Evolutionary conservation across 2,797 vertebrate species (phyloP).

Genomic region (Mormyrus hasselquistii): DNA sequence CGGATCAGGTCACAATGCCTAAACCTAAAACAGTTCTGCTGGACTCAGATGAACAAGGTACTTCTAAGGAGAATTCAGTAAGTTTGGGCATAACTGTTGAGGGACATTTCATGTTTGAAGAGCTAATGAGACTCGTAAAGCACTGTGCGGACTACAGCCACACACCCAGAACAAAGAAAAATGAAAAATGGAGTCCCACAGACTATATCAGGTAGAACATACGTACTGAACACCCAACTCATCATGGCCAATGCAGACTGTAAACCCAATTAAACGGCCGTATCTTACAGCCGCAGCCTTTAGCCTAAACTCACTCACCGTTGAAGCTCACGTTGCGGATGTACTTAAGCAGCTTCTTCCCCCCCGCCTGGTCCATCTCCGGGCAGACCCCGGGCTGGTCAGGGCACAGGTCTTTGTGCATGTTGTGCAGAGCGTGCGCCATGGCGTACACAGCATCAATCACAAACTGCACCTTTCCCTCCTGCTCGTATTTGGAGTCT

Average conservation of each 20-base stretch:
- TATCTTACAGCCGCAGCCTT: background rate
- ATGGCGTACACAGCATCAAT: conserved; percentile 93
- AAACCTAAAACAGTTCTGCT: background rate
- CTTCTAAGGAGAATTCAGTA: background rate
- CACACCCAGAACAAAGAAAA: background rate
- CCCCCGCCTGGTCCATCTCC: conserved; percentile 84
- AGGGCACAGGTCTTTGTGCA: conserved; percentile 88
- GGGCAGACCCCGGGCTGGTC: conserved; percentile 80
- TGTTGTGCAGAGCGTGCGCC: conserved; percentile 92
- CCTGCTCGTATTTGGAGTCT: conserved; percentile 92
- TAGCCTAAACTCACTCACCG: conserved; percentile 68
- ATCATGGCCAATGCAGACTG: background rate
- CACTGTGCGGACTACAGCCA: background rate
- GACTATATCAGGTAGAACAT: background rate
- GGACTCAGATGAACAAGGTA: background rate
- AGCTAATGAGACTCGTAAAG: background rate
- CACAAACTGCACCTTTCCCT: conserved; percentile 98
- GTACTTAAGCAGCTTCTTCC: conserved; percentile 87
- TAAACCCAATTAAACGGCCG: background rate
- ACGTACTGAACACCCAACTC: background rate
- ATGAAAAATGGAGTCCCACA: background rate
- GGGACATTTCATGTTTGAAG: background rate
- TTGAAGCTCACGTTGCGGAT: conserved; percentile 92
- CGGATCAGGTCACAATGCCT: background rate
- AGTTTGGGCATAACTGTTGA: background rate